Evolutionary conservation across 2,888 invertebrate species (phyloP), one percentile per base, ranked within the genome.

Genomic region (Eupithecia pulchellata): DNA sequence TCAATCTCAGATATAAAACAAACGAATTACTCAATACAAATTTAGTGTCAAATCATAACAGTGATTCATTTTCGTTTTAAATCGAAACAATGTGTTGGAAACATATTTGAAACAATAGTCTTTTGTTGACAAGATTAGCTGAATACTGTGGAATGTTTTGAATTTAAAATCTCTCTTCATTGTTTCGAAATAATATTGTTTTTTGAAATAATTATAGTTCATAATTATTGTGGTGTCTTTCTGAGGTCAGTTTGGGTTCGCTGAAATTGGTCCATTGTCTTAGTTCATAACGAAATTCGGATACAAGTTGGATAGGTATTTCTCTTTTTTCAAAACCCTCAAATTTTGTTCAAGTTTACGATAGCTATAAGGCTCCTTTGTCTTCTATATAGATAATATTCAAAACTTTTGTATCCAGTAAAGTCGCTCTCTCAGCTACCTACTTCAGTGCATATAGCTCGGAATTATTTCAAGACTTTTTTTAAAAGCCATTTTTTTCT

Each of bases 71-170:
- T 88, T 87, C 84, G 88, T 89, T 91, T 87, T 89, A 91, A 90
- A 90, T 84, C 84, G 90, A 92, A 90, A 94, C 94, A 93, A 93
- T 94, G 93, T 92, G 83, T 88, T 70, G 74, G 85, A 87, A 87
- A 85, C 72, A 72, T 32, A 29, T 34, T 71, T 39, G 85, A 89
- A 88, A 94, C 93, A 94, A 93, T 93, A 90, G 91, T 89, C 91
- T 86, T 91, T 93, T 94, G 92, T 94, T 91, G 91, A 90, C 89
- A 87, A 91, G 92, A 93, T 94, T 93, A 93, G 93, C 93, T 92
- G 92, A 93, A 93, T 92, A 87, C 89, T 89, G 89, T 88, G 87
- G 90, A 89, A 91, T 94, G 93, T 93, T 93, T 91, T 92, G 90
- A 90, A 89, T 90, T 90, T 87, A 87, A 91, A 89, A 90, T 86